phyloP scores from a whole-genome alignment of 2,888 invertebrate genomes.

The Hydropsyche betteni region DNA sequence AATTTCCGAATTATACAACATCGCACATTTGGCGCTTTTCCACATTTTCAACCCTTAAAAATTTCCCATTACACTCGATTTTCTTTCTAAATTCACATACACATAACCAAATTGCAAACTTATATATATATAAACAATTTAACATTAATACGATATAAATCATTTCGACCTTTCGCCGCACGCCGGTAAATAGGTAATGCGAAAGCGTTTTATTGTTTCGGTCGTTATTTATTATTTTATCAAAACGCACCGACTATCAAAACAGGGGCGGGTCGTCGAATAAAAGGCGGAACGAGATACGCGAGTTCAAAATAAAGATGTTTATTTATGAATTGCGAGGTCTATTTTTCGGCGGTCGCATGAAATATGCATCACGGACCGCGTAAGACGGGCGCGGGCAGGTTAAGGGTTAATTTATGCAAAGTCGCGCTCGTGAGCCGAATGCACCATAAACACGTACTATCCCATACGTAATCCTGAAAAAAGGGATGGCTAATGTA shows the following conservation, averaged over 20 bases:
- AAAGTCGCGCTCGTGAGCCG: slow-evolving; percentile 20
- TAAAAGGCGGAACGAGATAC: not conserved
- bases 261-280: not conserved
- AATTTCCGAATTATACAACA: too few species aligned
- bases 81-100: not conserved
- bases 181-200: not conserved
- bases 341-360: slow-evolving; percentile 23
- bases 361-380: slow-evolving; percentile 26
- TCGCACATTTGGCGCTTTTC: too few species aligned
- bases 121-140: too few species aligned
- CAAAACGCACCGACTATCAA: not conserved
- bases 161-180: too few species aligned
- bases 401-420: slow-evolving; percentile 29
- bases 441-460: slow-evolving; percentile 13
- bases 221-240: slow-evolving; percentile 16
- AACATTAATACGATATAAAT: too few species aligned
- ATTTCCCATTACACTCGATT: too few species aligned
- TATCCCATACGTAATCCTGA: not conserved
- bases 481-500: too few species aligned
- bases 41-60: too few species aligned
- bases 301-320: slow-evolving; percentile 19
- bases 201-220: slow-evolving; percentile 16
- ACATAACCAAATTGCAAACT: not conserved
- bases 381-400: not conserved
- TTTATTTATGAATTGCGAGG: slow-evolving; percentile 26